phyloP scores from a whole-genome alignment of 23 tunicate species.

The Phallusia fumigata region DNA sequence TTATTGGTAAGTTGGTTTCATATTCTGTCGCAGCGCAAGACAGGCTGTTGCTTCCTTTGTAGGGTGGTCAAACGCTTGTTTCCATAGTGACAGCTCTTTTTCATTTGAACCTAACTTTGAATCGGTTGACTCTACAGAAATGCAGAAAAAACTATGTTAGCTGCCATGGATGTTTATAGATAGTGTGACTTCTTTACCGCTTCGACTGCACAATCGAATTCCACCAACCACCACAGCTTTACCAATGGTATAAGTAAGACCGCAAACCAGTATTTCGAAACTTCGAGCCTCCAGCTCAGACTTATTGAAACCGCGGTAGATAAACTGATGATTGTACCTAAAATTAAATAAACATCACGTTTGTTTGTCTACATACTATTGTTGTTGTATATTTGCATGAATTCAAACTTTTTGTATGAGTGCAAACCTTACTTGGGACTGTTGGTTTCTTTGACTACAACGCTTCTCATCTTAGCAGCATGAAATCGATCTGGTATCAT shows the following conservation, averaged over 20 bases:
- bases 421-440: conserved; percentile 49
- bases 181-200: conserved; percentile 14
- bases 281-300: conserved; percentile 47
- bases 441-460: conserved; percentile 37
- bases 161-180: background rate
- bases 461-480: conserved; percentile 76
- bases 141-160: background rate
- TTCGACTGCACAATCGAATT: conserved; percentile 35
- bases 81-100: conserved; percentile 37
- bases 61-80: conserved; percentile 31
- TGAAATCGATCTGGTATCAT: conserved; percentile 70
- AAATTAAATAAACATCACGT: background rate
- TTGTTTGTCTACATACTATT: too few species aligned
- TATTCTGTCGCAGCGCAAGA: conserved; percentile 24
- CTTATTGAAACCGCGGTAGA: conserved; percentile 62
- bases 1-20: conserved; percentile 7
- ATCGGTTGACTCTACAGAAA: background rate
- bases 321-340: conserved; percentile 76
- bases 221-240: conserved; percentile 41
- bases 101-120: conserved; percentile 27
- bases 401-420: too few species aligned
- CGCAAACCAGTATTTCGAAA: conserved; percentile 53
- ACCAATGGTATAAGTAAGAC: conserved; percentile 19
- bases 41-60: conserved; percentile 8
- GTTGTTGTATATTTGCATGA: too few species aligned